Evolutionary conservation across 2,888 invertebrate genomes (phyloP), one percentile per base, ranked within the genome.

Genomic region (Fissipunctia ypsillon): DNA sequence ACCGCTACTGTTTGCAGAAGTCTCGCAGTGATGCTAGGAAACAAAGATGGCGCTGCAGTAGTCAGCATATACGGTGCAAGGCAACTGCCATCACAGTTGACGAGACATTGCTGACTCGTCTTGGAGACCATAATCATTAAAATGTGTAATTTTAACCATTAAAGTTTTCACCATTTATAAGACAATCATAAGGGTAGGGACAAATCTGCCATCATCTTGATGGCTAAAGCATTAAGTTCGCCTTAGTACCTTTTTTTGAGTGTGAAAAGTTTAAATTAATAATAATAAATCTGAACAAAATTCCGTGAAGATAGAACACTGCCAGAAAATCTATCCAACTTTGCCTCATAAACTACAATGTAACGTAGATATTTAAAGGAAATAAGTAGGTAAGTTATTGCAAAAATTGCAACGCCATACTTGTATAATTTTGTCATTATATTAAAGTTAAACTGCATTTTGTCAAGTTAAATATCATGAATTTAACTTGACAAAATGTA

Each of bases 1-100:
- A 89, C 74, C 88, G 87, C 0, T 91, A 88, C 77, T 88, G 87
- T 19, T 57, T 84, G 38, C 88, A 87, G 69, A 83, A 71, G 6
- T 78, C 73, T 16, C 43, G 67, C 1, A 73, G 76, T 22, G 61
- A 73, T 1, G 65, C 56, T 31, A 43, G 43, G 3, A 90, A 86
- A 41, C 83, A 76, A 41, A 79, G 87, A 16, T 89, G 89, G 89
- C 73, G 84, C 2, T 89, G 89, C 59, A 85, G 88, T 1, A 85
- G 87, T 12, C 84, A 81, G 25, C 75, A 73, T 48, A 72, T 71
- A 19, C 75, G 85, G 4, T 85, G 85, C 60, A 86, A 74, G 60
- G 85, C 87, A 22, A 67, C 70, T 14, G 76, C 83, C 1, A 35
- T 75, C 4, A 81, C 86, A 0, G 43, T 86, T 10, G 69, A 70